Conservation (phyloP, 2,888 invertebrate genomes). For the Hypomecis punctinalis region DNA sequence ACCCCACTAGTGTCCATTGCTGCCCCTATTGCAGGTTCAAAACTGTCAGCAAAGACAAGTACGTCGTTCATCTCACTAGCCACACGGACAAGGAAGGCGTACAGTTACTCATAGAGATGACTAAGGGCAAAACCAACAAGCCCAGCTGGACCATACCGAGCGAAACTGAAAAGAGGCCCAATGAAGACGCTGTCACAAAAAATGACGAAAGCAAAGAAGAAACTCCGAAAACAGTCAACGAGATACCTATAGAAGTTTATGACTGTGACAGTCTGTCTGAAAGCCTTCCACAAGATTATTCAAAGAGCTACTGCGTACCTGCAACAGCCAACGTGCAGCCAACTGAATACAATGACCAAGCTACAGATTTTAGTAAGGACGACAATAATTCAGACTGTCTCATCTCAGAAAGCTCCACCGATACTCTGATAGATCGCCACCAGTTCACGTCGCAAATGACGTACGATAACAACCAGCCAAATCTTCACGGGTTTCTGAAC, state of each 20-base stretch:
- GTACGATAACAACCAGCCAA: slow-evolving; percentile 64
- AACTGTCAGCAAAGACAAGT: slow-evolving; percentile 87
- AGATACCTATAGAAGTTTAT: slow-evolving; percentile 75
- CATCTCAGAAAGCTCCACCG: slow-evolving; percentile 70
- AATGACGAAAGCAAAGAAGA: slow-evolving; percentile 58
- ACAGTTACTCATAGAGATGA: slow-evolving; percentile 68
- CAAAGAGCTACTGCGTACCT: slow-evolving; percentile 62
- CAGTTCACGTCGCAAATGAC: slow-evolving; percentile 64
- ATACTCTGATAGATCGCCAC: slow-evolving; percentile 67
- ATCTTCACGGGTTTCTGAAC: slow-evolving; percentile 69
- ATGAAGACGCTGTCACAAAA: slow-evolving; percentile 45
- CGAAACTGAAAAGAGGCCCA: slow-evolving; percentile 55
- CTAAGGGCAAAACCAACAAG: slow-evolving; percentile 63
- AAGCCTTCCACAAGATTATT: slow-evolving; percentile 65
- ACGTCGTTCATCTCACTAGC: slow-evolving; percentile 80
- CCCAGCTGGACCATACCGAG: slow-evolving; percentile 79
- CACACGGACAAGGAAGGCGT: slow-evolving; percentile 80
- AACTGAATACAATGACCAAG: slow-evolving; percentile 58
- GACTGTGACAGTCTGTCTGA: slow-evolving; percentile 78
- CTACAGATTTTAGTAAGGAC: slow-evolving; percentile 73
- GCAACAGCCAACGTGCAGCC: slow-evolving; percentile 56
- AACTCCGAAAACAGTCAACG: slow-evolving; percentile 60
- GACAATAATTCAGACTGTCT: slow-evolving; percentile 75
- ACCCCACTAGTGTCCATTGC: slow-evolving; percentile 85
- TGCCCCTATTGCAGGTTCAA: slow-evolving; percentile 87